Base-by-base conservation (phyloP, 2,797 vertebrate genomes). In the Rachycentron canadum region DNA sequence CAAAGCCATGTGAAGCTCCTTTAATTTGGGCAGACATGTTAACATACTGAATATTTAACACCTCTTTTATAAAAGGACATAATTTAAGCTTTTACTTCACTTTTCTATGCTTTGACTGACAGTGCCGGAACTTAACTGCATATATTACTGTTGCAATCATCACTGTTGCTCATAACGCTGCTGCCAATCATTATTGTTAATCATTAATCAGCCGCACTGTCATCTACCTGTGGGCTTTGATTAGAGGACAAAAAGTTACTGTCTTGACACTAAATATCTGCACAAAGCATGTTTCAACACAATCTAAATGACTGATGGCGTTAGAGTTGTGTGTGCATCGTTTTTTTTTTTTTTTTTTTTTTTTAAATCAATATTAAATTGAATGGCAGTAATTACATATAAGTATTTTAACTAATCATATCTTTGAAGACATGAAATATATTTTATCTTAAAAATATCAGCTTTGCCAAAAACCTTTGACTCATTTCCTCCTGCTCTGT, bases 101-200 rank as follows among this genome's bases (percentile, higher is more conserved):
- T 32, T 60, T 41, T 55, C 70, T 36, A 25, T 62, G 63, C 30
- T 34, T 49, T 84, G 69, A 74, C 13, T 74, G 68, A 59, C 41
- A 25, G 28, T 17, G 56, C 14, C 45, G 41, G 17, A 45, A 21
- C 23, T 53, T 43, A 10, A 41, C 23, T 52, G 41, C 41, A 56
- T 41, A 2, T 41, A 36, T 9, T 25, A 23, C 4, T 41, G 26
- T 26, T 76, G 41, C 43, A 72, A 34, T 63, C 67, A 63, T 55
- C 40, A 26, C 8, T 14, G 23, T 53, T 70, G 40, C 55, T 69
- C 71, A 66, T 71, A 12, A 59, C 2, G 17, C 28, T 16, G 25
- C 71, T 56, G 61, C 21, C 28, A 58, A 36, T 41, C 78, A 78
- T 23, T 26, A 38, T 1, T 30, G 52, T 40, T 62, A 21, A 21